Evolutionary conservation across 2,113 vertebrate genomes (phyloP), one percentile per base, ranked within the genome.

Genomic region (Vanacampus margaritifer): DNA sequence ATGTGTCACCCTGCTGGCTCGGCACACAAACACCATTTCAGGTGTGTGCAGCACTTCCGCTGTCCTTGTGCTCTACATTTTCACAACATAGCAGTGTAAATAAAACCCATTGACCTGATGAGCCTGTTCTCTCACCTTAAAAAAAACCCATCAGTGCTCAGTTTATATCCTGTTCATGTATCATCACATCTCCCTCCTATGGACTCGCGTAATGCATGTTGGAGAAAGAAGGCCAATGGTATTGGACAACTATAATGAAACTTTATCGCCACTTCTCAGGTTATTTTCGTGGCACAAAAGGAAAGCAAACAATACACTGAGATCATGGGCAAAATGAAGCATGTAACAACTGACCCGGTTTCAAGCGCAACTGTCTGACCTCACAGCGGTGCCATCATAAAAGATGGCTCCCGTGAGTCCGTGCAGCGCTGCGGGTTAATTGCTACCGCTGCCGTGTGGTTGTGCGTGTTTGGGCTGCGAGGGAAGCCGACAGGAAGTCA

Each of bases 401-500:
- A 67, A 78, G 51, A 76, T 62, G 37, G 45, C 61, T 69, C 82
- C 77, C 79, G 68, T 50, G 78, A 76, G 78, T 46, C 66, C 0
- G 16, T 2, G 4, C 9, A 35, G 57, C 37, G 26, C 45, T 10
- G 28, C 26, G 39, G 72, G 70, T 64, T 81, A 75, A 84, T 78
- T 76, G 79, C 80, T 73, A 39, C 68, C 16, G 43, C 68, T 69
- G 64, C 82, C 68, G 76, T 80, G 81, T 72, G 74, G 57, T 75
- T 80, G 74, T 66, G 58, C 0, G 9, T 69, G 67, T 78, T 75
- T 77, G 71, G 24, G 5, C 64, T 59, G 37, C 9, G 46, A 63
- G 53, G 72, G 69, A 78, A 73, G 70, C 51, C 56, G 80, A 84
- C 76, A 79, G 74, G 75, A 86, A 87, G 74, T 80, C 72, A 57